phyloP scores from a whole-genome alignment of 2,888 invertebrate species.

The Heliconius aoede region DNA sequence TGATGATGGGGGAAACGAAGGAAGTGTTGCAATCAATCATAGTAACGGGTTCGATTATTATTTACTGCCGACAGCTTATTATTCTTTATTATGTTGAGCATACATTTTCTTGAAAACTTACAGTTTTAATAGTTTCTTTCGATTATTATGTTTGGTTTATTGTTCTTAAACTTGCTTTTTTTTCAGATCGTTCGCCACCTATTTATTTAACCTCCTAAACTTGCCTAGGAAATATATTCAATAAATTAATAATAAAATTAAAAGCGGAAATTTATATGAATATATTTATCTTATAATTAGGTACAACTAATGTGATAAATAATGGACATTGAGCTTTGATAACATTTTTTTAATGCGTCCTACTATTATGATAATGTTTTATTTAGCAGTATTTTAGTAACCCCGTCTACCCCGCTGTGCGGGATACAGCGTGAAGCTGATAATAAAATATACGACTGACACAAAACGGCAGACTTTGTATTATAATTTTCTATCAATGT shows the following conservation, averaged over 20 bases:
- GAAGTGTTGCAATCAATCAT: conserved; percentile 20
- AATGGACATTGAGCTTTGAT: conserved; percentile 42
- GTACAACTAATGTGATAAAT: conserved; percentile 31
- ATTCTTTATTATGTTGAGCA: background rate
- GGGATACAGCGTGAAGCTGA: too few relatives aligned
- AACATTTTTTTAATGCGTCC: background rate
- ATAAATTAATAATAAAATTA: too few relatives aligned
- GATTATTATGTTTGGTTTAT: too few relatives aligned
- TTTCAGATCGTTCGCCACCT: too few relatives aligned
- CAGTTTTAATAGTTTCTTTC: too few relatives aligned
- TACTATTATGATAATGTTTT: background rate
- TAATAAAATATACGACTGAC: too few relatives aligned
- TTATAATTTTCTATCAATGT: background rate
- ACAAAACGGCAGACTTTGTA: background rate
- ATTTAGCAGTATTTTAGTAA: background rate
- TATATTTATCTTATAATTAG: conserved; percentile 16
- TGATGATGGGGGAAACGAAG: conserved; percentile 11
- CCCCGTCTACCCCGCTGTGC: too few relatives aligned
- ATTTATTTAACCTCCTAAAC: too few relatives aligned
- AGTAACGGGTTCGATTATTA: conserved; percentile 22
- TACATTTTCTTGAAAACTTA: background rate
- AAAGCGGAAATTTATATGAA: background rate
- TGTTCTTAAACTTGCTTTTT: too few relatives aligned
- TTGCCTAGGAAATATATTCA: too few relatives aligned
- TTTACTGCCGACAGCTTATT: conserved; percentile 11